Percentiles rank a stretch among this genome's conserved stretches.
phyloP scores from a whole-genome alignment of 2,797 vertebrate genomes.

The Characodon lateralis region DNA sequence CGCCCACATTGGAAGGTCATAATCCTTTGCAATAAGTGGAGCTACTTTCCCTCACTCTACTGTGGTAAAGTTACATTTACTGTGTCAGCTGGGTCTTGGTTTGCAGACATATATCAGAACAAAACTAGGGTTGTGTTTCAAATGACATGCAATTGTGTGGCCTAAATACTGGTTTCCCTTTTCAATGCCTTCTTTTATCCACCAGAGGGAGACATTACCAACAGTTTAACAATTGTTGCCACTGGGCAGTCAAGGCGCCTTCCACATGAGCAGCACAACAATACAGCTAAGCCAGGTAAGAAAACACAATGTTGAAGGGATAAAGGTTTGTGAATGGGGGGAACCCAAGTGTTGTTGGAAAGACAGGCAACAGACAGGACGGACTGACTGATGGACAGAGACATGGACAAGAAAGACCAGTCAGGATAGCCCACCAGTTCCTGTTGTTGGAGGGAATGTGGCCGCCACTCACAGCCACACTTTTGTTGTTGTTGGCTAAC shows the following conservation, averaged over 20 bases:
- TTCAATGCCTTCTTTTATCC: neutral
- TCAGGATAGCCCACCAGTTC: slow-evolving; percentile 85
- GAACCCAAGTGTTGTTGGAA: slow-evolving; percentile 56
- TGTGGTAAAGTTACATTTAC: too few species aligned
- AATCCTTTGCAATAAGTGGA: too few species aligned
- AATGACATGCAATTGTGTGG: neutral
- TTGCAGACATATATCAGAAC: too few species aligned
- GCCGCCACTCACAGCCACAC: slow-evolving; percentile 78
- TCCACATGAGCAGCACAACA: slow-evolving; percentile 27
- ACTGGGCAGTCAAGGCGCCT: neutral
- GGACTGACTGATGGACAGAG: slow-evolving; percentile 67
- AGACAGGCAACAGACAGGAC: slow-evolving; percentile 64
- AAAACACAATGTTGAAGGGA: slow-evolving; percentile 15
- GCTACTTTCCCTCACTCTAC: too few species aligned
- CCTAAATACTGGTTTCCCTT: neutral
- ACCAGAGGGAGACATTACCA: slow-evolving; percentile 10
- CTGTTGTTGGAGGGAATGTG: slow-evolving; percentile 81
- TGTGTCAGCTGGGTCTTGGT: too few species aligned
- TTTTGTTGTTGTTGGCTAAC: slow-evolving; percentile 81
- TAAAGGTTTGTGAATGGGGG: slow-evolving; percentile 41
- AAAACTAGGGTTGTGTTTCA: too few species aligned
- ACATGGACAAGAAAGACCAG: slow-evolving; percentile 69
- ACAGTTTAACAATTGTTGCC: neutral
- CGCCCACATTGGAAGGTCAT: too few species aligned
- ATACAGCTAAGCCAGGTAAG: slow-evolving; percentile 18